A percentile compares a stretch with the other conserved stretches of the same genome.
Conservation (phyloP, 2,888 invertebrate genomes). For the Nasonia oneida region DNA sequence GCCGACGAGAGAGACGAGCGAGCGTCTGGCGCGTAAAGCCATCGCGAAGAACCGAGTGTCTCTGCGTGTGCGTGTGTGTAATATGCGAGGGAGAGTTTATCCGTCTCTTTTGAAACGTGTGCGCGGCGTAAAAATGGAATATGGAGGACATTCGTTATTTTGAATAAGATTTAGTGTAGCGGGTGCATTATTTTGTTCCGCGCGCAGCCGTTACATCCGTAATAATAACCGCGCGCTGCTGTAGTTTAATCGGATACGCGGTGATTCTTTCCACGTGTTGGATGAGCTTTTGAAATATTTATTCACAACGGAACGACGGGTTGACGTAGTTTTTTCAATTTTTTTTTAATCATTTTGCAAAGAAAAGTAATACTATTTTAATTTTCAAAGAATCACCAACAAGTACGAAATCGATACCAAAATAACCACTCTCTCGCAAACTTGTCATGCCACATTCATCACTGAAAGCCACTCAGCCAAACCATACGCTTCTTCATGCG, state of each 20-base stretch:
- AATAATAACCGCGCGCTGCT: not conserved
- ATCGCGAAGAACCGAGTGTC: conserved; percentile 13
- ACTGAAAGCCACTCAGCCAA: not conserved
- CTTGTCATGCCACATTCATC: not conserved
- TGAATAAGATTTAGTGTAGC: conserved; percentile 18
- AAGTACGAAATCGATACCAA: not conserved
- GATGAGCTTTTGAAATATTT: not conserved
- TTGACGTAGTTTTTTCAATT: no score
- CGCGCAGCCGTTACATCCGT: not conserved
- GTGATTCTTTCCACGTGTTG: not conserved
- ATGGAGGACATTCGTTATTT: conserved; percentile 1
- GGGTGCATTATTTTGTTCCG: not conserved
- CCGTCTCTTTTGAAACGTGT: conserved; percentile 19
- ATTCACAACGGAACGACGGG: not conserved
- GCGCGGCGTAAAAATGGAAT: not conserved
- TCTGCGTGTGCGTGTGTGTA: not conserved
- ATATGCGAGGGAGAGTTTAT: conserved; percentile 5
- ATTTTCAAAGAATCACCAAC: no score
- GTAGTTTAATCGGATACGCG: not conserved
- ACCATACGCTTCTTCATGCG: conserved; percentile 1
- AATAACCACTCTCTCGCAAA: not conserved
- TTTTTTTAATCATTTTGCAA: no score
- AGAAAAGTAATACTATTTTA: no score
- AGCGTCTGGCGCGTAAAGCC: conserved; percentile 46
- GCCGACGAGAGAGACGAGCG: not conserved